phyloP scores from a whole-genome alignment of 2,113 vertebrate genomes.

The Xyrauchen texanus region DNA sequence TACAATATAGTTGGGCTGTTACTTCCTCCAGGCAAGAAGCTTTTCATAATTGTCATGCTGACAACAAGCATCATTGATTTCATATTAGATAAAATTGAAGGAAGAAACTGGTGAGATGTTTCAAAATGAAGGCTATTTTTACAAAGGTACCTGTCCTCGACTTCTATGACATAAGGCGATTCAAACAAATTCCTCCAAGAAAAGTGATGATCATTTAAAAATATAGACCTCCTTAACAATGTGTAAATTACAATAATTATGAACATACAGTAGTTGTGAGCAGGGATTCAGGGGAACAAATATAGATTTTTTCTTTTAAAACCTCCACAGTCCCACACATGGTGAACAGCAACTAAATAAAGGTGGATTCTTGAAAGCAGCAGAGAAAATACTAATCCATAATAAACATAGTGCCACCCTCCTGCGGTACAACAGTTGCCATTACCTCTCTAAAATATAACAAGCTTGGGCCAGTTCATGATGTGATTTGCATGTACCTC shows the following conservation, averaged over 20 bases:
- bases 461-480: not conserved
- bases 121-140: too few relatives aligned
- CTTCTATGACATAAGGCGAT: too few relatives aligned
- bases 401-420: not conserved
- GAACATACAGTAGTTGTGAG: not conserved
- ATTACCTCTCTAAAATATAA: slow-evolving; percentile 2
- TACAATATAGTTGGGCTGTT: too few relatives aligned
- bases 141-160: too few relatives aligned
- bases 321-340: not conserved
- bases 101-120: too few relatives aligned
- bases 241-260: not conserved
- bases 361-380: not conserved
- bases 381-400: slow-evolving; percentile 1
- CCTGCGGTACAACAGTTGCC: too few relatives aligned
- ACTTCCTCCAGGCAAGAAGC: too few relatives aligned
- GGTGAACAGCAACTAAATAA: not conserved
- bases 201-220: not conserved
- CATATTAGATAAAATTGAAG: too few relatives aligned
- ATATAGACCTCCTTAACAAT: not conserved
- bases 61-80: too few relatives aligned
- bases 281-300: not conserved
- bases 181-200: not conserved
- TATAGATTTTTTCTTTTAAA: not conserved
- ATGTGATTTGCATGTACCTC: not conserved
- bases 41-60: too few relatives aligned